Conservation (phyloP, 2,888 invertebrate species). For the Ellobium chinense region DNA sequence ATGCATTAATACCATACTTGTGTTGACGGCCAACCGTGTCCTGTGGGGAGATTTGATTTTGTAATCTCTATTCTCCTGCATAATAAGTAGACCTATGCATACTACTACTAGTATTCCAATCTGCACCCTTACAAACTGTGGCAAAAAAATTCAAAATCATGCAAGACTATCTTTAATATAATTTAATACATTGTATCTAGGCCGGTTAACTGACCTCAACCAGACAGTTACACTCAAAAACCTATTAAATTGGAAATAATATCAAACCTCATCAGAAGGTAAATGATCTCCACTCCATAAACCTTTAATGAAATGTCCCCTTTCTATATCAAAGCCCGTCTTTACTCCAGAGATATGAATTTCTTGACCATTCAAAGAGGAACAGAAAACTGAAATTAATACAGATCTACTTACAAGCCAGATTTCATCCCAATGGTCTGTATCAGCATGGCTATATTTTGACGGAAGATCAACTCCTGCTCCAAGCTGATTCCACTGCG, state of each 20-base stretch:
- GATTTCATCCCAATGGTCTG: constrained; percentile 42
- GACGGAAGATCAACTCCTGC: constrained; percentile 36
- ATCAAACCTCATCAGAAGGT: no score
- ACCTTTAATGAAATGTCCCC: not conserved
- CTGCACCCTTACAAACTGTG: not conserved
- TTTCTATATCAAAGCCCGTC: not conserved
- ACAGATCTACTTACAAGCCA: constrained; percentile 33
- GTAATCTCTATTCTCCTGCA: not conserved
- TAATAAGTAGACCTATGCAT: not conserved
- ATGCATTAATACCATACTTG: constrained; percentile 99
- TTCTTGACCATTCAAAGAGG: not conserved
- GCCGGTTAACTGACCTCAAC: no score
- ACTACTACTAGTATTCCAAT: not conserved
- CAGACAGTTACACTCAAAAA: no score
- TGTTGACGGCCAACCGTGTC: constrained; percentile 98
- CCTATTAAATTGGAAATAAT: not conserved
- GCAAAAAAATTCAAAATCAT: not conserved
- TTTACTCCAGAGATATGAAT: not conserved
- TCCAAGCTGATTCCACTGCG: not conserved
- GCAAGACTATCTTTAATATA: no score
- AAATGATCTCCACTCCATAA: no score
- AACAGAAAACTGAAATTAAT: not conserved
- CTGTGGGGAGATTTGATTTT: no score
- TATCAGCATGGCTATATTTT: constrained; percentile 44
- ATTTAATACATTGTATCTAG: no score